Base-by-base conservation (phyloP, 2,888 invertebrate genomes). In the Brenthis daphne region DNA sequence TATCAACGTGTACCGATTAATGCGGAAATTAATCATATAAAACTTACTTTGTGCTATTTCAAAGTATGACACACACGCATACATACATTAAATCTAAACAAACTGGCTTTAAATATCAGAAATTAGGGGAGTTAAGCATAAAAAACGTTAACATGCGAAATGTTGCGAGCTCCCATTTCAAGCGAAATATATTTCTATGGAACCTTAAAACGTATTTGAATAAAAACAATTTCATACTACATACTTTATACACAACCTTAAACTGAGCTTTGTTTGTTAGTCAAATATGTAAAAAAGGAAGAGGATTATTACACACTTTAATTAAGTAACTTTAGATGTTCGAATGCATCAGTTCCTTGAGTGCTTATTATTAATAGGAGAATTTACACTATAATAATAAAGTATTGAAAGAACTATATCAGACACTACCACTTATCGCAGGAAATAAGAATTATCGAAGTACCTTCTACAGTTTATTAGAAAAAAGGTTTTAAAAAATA, bases 131-230 rank as follows among this genome's bases (percentile, higher is more conserved):
- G 37, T 61, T 20, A 67, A 57, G 48, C 33, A 47, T 43, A 63
- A 20, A 20, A 58, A 67, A 43, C 29, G 16, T 48, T 76, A 77
- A 73, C 75, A 69, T 67, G 77, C 79, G 55, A 65, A 87, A 87
- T 88, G 88, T 89, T 89, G 88, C 88, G 86, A 85, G 77, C 86
- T 88, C 88, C 87, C 77, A 73, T 75, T 75, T 77, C 64, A 77
- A 76, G 71, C 58, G 24, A 16, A 60, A 55, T 53, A 3, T 43
- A 54, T 50, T 63, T 57, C 67, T 67, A 63, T 50, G 20, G 24
- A 56, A 51, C 56, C 13, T 50, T 50, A 43, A 61, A 56, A 53
- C 37, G 11, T 70, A 73, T 69, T 71, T 78, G 72, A 79, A 78
- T 78, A 79, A 85, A 82, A 82, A 85, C 81, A 84, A 82, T 76